Percentiles rank a stretch among this genome's conserved stretches.
Evolutionary conservation across 1,140 invertebrate genomes (phyloP).

Genomic region (Drosophila kepulauana): DNA sequence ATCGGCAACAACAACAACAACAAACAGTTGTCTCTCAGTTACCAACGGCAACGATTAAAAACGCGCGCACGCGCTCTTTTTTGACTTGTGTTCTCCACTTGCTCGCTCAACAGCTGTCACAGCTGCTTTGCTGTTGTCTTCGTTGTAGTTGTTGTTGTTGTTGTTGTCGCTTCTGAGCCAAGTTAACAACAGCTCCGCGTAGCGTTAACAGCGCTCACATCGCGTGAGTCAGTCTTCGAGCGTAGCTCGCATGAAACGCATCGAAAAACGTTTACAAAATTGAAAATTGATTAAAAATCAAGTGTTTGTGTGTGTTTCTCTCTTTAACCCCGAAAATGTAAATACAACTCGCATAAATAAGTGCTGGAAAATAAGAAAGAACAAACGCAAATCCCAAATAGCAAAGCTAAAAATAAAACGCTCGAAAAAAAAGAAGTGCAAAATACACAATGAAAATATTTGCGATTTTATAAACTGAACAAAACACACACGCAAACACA

Average conservation of each 20-base stretch:
- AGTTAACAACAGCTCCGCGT: constrained; percentile 55
- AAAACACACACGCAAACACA: constrained; percentile 20
- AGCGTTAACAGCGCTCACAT: constrained; percentile 38
- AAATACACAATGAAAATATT: constrained; percentile 55
- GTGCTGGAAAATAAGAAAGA: constrained; percentile 37
- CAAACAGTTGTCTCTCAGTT: constrained; percentile 28
- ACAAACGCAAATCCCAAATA: constrained; percentile 51
- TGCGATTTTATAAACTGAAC: constrained; percentile 53
- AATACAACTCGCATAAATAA: constrained; percentile 19
- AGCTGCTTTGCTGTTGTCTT: constrained; percentile 21
- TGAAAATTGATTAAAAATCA: constrained; percentile 1
- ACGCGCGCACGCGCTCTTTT: constrained; percentile 68
- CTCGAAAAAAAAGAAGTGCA: constrained; percentile 28
- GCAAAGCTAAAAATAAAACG: constrained; percentile 65
- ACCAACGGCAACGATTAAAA: constrained; percentile 35
- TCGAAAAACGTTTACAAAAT: constrained; percentile 10
- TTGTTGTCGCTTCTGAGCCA: constrained; percentile 49
- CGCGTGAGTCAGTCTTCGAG: constrained; percentile 69
- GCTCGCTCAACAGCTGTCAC: constrained; percentile 54
- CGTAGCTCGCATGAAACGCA: constrained; percentile 57
- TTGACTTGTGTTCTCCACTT: not conserved
- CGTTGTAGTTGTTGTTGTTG: constrained; percentile 31
- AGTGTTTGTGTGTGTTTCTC: not conserved
- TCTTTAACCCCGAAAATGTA: not conserved
- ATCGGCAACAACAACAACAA: no score